Evolutionary conservation across 2,797 vertebrate species (phyloP), one percentile per base, ranked within the genome.

Genomic region (Kryptolebias ocellatus): DNA sequence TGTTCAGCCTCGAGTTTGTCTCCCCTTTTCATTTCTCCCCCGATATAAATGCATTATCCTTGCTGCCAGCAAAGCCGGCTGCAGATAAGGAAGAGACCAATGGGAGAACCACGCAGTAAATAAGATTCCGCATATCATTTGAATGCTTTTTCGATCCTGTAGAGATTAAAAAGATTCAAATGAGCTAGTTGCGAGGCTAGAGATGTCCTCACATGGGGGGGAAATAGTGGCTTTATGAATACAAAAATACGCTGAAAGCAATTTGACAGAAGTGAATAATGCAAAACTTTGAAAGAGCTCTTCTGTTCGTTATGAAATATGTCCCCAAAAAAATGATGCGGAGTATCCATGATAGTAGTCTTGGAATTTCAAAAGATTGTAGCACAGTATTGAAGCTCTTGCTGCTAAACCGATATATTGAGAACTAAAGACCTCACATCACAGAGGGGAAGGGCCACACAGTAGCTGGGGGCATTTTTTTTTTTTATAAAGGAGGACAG

Each of bases 91-190:
- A 62, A 46, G 45, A 80, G 68, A 67, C 85, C 74, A 72, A 77
- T 70, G 79, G 85, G 76, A 83, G 70, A 85, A 71, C 64, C 62
- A 61, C 0, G 18, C 74, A 76, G 71, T 67, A 85, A 90, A 91
- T 91, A 86, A 77, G 72, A 89, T 87, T 90, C 79, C 67, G 84
- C 80, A 84, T 84, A 80, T 85, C 75, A 83, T 89, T 81, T 75
- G 72, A 83, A 79, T 69, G 74, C 56, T 79, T 84, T 42, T 67
- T 66, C 27, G 79, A 89, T 88, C 62, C 76, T 77, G 70, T 51
- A 15, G 82, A 89, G 89, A 91, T 89, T 88, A 86, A 84, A 90
- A 86, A 87, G 55, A 85, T 84, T 89, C 69, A 88, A 87, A 89
- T 86, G 68, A 86, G 81, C 84, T 73, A 77, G 79, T 76, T 55